Evolutionary conservation across 2,797 vertebrate genomes (phyloP).

Genomic region (Molossus molossus): DNA sequence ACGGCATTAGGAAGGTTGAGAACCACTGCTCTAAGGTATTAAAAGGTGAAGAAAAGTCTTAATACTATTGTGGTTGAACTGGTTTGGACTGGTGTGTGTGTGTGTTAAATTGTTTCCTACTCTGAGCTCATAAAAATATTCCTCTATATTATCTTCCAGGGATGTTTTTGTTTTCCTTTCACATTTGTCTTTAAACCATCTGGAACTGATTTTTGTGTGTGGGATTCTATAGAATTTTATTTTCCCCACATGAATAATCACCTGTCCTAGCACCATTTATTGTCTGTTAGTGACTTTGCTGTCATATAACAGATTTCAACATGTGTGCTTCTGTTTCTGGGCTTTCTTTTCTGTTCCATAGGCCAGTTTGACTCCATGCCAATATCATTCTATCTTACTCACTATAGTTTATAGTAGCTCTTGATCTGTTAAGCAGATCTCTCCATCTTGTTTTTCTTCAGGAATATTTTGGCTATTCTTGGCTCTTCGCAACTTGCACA

Average conservation of each 20-base stretch:
- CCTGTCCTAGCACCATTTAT: neutral
- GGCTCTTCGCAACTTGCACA: neutral
- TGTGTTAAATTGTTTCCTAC: neutral
- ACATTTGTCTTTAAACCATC: slow-evolving; percentile 33
- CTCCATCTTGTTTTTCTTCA: neutral
- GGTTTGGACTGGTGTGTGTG: neutral
- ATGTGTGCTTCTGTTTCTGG: neutral
- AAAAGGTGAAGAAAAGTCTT: neutral
- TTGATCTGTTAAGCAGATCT: neutral
- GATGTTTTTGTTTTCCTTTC: neutral
- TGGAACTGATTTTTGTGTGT: neutral
- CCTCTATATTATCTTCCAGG: neutral
- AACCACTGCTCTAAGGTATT: neutral
- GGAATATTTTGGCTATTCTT: neutral
- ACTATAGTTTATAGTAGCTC: neutral
- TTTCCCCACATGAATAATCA: neutral
- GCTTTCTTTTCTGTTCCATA: neutral
- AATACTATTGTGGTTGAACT: neutral
- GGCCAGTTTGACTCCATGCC: neutral
- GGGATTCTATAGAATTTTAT: neutral
- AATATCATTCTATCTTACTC: neutral
- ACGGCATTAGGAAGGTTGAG: no score
- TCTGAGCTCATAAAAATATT: slow-evolving; percentile 11
- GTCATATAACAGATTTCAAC: neutral
- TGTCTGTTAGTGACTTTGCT: neutral